Evolutionary conservation across 2,113 vertebrate genomes (phyloP), one percentile per base, ranked within the genome.

Genomic region (Athene cunicularia): DNA sequence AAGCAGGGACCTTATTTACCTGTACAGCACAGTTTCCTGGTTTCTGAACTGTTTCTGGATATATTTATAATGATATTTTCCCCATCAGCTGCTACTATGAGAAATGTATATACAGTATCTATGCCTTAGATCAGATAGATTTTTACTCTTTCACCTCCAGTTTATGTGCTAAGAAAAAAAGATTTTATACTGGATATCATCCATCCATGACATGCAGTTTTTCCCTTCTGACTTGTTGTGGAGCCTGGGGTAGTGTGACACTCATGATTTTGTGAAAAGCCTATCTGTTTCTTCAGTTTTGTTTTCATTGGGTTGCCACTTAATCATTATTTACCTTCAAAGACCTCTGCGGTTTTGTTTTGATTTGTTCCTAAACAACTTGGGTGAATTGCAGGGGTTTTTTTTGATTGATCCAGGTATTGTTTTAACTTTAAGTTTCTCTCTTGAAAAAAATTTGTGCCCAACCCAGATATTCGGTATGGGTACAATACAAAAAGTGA

Each of bases 401-500:
- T 62, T 81, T n/a, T 52, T 14, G 1, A 5, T 55, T 64, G 6
- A 68, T 70, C 3, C 0, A 4, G 5, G 1, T 37, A 28, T 22
- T 50, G 7, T 22, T 84, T 50, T 58, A 47, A 58, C 15, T 67
- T 55, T 39, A n/a, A 27, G 52, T 53, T 66, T 84, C 12, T 47
- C 9, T 6, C 2, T 35, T 53, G 13, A 91, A 85, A 87, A 49
- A 49, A 24, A 2, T 5, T 7, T 50, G 9, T 47, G 14, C 4
- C 21, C 12, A 64, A 53, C 2, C 3, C 11, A 77, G 76, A 41
- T 49, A 92, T 49, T 62, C 81, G 12, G 9, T 73, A 74, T 47
- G 2, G 0, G 0, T 53, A 37, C 2, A 27, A 35, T 14, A 43
- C 0, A 52, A 84, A 86, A 55, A 9, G 5, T 5, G 6, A 50